Base-by-base conservation (phyloP, 2,888 invertebrate species). In the Protonemura montana region DNA sequence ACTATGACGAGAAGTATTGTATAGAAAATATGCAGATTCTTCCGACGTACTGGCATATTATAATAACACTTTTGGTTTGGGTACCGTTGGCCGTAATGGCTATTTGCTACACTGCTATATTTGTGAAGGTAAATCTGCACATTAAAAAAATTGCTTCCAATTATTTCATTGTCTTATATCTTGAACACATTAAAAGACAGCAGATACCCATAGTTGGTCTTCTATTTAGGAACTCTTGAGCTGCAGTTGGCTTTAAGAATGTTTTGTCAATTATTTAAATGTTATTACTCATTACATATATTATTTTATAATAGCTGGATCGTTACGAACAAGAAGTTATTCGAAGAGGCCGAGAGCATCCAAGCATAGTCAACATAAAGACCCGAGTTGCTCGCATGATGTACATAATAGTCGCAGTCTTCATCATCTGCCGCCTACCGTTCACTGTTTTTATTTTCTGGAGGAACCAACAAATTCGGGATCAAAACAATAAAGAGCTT, bases 11-110 rank as follows among this genome's bases (percentile, higher is more conserved):
- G 91, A 94, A 92, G 41, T 97, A 94, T 90, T 97, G 97, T 90
- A 93, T 93, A 0, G 97, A 97, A 91, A 93, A 96, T 88, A 91
- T 93, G 0, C 89, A 92, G 0, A 90, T 95, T 21, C 91, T 95
- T 86, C 93, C 94, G 82, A 93, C 95, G 59, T 97, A 97, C 90
- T 97, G 97, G 95, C 95, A 96, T 88, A 94, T 96, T 30, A 93
- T 96, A 2, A 93, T 96, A 27, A 93, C 95, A 0, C 93, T 96
- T 6, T 91, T 97, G 27, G 96, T 97, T 0, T 97, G 97, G 95
- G 90, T 96, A 26, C 97, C 97, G 0, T 91, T 97, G 29, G 92
- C 93, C 0, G 92, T 96, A 0, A 96, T 97, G 95, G 91, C 95
- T 0, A 90, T 95, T n/a, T 95, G 95, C 88, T 96, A 95, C 89